Conservation (phyloP, 2,113 vertebrate species). For the Pterocles orientalis region DNA sequence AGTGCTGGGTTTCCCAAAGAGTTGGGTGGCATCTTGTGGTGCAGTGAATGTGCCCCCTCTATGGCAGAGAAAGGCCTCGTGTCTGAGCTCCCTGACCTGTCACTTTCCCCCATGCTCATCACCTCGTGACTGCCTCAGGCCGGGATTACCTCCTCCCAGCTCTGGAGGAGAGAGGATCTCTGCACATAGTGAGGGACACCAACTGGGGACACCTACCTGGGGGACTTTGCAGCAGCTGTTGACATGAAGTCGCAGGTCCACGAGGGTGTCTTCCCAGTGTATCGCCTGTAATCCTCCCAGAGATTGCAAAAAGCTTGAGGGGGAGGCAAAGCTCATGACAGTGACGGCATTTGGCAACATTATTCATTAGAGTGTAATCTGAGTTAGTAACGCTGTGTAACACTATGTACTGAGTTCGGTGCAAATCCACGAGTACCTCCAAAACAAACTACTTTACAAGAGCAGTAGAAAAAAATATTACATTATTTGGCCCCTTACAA, state of each 20-base stretch:
- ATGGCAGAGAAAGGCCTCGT: neutral
- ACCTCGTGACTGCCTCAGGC: neutral
- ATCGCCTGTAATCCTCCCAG: neutral
- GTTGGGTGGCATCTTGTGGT: neutral
- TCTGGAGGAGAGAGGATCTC: neutral
- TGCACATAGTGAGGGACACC: neutral
- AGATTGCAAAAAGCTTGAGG: neutral
- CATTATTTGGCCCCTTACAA: neutral
- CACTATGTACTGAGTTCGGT: neutral
- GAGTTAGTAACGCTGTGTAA: neutral
- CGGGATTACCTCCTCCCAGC: neutral
- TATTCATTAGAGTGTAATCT: neutral
- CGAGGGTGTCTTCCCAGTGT: fast-evolving
- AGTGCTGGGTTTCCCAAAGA: neutral
- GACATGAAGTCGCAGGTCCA: neutral
- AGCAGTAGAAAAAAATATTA: neutral
- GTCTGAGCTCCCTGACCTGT: neutral
- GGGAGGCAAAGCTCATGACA: neutral
- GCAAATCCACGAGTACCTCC: neutral
- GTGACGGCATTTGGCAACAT: neutral
- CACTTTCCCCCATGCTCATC: neutral
- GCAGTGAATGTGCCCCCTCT: neutral
- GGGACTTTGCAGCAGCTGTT: neutral
- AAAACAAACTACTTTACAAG: neutral
- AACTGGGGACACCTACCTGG: neutral